Evolutionary conservation across 2,797 vertebrate genomes (phyloP).

Genomic region (Xenopus petersii): DNA sequence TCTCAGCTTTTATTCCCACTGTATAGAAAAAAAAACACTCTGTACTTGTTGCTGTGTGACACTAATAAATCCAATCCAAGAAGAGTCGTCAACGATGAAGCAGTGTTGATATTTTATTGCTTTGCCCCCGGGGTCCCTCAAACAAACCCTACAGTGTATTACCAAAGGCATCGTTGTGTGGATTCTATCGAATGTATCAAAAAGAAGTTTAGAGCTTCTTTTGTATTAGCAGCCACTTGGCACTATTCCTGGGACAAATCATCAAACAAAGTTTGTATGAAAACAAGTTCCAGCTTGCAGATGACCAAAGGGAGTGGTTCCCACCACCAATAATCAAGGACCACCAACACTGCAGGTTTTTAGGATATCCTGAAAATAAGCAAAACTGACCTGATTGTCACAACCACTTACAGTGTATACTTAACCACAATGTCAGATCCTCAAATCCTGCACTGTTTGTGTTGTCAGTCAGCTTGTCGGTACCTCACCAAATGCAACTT

Average conservation of each 20-base stretch:
- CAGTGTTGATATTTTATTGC: neutral
- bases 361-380: neutral
- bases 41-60: neutral
- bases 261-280: neutral
- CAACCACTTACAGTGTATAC: too few relatives aligned
- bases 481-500: too few relatives aligned
- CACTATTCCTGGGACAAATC: neutral
- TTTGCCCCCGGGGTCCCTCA: neutral
- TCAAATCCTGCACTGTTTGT: too few relatives aligned
- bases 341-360: neutral
- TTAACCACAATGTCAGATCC: too few relatives aligned
- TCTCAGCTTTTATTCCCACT: neutral
- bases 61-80: neutral
- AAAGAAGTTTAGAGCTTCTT: neutral
- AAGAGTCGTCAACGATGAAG: too few relatives aligned
- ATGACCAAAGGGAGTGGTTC: neutral
- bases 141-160: neutral
- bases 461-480: too few relatives aligned
- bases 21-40: neutral
- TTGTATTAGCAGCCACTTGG: neutral
- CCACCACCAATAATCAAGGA: neutral
- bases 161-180: neutral
- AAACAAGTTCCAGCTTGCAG: constrained; percentile 14
- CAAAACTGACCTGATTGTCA: too few relatives aligned
- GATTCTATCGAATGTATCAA: neutral